Percentiles rank a stretch among this genome's conserved stretches.
Conservation (phyloP, 2,888 invertebrate species). For the Deladenus siricidicola region DNA sequence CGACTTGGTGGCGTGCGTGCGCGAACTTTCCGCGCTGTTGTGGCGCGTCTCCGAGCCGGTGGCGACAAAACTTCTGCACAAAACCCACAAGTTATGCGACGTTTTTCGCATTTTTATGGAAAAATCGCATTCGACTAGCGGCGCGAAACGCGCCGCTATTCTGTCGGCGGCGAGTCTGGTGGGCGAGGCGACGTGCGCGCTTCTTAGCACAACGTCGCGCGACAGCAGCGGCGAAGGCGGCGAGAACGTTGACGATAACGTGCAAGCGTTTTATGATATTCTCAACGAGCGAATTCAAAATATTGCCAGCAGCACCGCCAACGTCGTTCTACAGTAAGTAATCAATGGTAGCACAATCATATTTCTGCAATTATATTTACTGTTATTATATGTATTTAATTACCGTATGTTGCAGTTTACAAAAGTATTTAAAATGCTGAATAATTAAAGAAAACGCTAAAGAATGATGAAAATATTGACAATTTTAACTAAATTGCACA, state of each 20-base stretch:
- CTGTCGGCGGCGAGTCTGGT: constrained; percentile 14
- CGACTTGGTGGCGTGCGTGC: constrained; percentile 11
- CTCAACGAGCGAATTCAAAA: constrained; percentile 13
- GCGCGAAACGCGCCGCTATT: constrained; percentile 15
- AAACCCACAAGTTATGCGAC: constrained; percentile 7
- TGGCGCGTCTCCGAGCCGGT: not conserved
- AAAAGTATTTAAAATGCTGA: too few species aligned
- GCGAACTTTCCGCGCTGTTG: constrained; percentile 5
- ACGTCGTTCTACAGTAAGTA: constrained; percentile 14
- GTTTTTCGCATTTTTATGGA: not conserved
- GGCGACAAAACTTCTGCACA: constrained; percentile 2
- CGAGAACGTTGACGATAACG: constrained; percentile 3
- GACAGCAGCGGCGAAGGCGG: constrained; percentile 13
- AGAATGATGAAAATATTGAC: not conserved
- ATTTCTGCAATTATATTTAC: not conserved
- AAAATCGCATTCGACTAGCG: constrained; percentile 10
- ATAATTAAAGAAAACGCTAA: too few species aligned
- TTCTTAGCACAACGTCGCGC: constrained; percentile 25
- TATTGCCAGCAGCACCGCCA: constrained; percentile 15
- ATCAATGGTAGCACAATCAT: not conserved
- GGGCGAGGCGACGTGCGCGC: constrained; percentile 10
- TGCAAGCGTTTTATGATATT: constrained; percentile 3
- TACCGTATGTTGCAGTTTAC: too few species aligned
- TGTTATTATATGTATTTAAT: not conserved
- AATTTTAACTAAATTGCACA: too few species aligned